phyloP scores from a whole-genome alignment of 2,888 invertebrate genomes.

The Girardia tigrina region DNA sequence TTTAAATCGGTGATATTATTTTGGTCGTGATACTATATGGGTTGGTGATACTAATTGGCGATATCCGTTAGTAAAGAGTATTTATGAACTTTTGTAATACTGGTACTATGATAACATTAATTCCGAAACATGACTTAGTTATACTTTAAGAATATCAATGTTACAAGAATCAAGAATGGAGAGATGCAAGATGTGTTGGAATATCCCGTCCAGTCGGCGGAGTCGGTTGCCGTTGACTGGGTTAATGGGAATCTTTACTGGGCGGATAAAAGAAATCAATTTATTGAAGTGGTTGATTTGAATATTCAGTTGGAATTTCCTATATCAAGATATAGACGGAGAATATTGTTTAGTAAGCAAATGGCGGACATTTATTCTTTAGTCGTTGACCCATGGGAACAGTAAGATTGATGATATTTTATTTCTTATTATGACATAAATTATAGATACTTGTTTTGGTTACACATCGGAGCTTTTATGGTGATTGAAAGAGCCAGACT shows the following conservation, averaged over 20 bases:
- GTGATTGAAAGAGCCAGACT: neutral
- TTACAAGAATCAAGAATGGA: neutral
- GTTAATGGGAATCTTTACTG: neutral
- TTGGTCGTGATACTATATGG: too few species aligned
- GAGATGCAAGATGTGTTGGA: neutral
- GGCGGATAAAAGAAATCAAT: constrained; percentile 5
- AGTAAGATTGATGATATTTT: too few species aligned
- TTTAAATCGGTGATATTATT: too few species aligned
- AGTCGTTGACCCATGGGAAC: constrained; percentile 6
- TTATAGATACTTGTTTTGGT: constrained; percentile 1
- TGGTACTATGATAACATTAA: too few species aligned
- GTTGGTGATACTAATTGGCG: too few species aligned
- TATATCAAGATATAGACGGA: neutral
- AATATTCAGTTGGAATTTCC: neutral
- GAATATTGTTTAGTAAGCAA: neutral
- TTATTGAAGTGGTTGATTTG: neutral
- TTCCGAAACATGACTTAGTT: too few species aligned
- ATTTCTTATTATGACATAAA: too few species aligned
- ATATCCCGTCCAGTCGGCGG: neutral
- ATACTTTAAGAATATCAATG: too few species aligned
- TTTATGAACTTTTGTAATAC: too few species aligned
- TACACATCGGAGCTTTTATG: neutral
- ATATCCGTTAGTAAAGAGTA: too few species aligned
- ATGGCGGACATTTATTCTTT: neutral
- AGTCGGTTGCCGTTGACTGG: constrained; percentile 19